Conservation (phyloP, 1,140 invertebrate genomes). For the Helicorthomorpha holstii region DNA sequence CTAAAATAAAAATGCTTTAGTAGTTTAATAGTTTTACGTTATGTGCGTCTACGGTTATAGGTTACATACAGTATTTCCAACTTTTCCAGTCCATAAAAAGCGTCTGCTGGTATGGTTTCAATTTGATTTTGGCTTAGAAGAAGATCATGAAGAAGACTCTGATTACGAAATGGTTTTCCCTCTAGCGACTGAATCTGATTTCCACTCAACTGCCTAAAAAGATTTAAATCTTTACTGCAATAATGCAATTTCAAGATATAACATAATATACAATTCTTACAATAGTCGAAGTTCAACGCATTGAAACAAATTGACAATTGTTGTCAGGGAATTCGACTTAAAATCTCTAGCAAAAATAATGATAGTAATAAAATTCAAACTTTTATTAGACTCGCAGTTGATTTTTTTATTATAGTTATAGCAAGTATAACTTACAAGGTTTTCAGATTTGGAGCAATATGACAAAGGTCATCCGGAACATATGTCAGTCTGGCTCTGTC, state of each 20-base stretch:
- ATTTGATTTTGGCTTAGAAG: slow-evolving; percentile 68
- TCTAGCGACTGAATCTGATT: slow-evolving; percentile 58
- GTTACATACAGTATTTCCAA: slow-evolving; percentile 72
- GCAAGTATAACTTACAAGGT: slow-evolving; percentile 63
- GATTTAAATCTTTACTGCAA: slow-evolving; percentile 18
- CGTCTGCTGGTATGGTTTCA: slow-evolving; percentile 47
- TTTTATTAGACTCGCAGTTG: too few species aligned
- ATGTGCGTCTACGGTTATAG: background rate
- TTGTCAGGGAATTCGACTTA: slow-evolving; percentile 22
- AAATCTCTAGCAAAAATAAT: too few species aligned
- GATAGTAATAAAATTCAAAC: too few species aligned
- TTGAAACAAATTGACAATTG: slow-evolving; percentile 19
- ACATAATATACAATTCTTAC: slow-evolving; percentile 27
- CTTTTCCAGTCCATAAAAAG: slow-evolving; percentile 57
- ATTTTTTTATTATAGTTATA: too few species aligned
- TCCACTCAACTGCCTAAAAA: slow-evolving; percentile 62
- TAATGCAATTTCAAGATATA: background rate
- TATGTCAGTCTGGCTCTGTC: slow-evolving; percentile 56
- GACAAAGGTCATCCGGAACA: slow-evolving; percentile 58
- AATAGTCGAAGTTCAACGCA: slow-evolving; percentile 53
- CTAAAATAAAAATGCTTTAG: slow-evolving; percentile 43
- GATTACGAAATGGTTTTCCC: slow-evolving; percentile 46
- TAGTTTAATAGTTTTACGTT: too few species aligned
- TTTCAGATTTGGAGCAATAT: slow-evolving; percentile 52
- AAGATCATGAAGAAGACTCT: slow-evolving; percentile 62